Conservation (phyloP, 2,888 invertebrate species). For the Catocala fraxini region DNA sequence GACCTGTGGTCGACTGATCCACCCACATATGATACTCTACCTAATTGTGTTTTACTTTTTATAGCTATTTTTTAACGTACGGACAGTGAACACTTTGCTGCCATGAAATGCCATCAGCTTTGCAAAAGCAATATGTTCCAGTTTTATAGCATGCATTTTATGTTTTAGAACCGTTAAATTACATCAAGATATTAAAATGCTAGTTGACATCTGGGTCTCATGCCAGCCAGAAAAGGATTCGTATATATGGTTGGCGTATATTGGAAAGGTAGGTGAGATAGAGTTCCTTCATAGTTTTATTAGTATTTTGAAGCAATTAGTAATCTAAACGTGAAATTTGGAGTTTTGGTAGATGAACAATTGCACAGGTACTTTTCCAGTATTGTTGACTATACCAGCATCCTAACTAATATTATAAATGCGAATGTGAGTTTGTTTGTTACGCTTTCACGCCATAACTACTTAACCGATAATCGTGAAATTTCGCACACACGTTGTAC, state of each 20-base stretch:
- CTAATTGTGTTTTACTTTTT: constrained; percentile 61
- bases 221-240: background rate
- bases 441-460: too few relatives aligned
- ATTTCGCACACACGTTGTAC: too few relatives aligned
- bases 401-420: too few relatives aligned
- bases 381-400: too few relatives aligned
- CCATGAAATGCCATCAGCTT: constrained; percentile 28
- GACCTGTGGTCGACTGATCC: constrained; percentile 69
- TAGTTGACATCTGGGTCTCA: background rate
- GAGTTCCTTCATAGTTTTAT: too few relatives aligned
- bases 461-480: too few relatives aligned
- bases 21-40: constrained; percentile 67
- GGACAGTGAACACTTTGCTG: constrained; percentile 21
- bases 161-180: background rate
- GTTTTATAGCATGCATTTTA: constrained; percentile 1
- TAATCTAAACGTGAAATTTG: too few relatives aligned
- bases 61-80: constrained; percentile 42
- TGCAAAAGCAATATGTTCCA: constrained; percentile 7
- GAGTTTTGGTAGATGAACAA: too few relatives aligned
- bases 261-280: too few relatives aligned
- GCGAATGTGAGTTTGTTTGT: too few relatives aligned
- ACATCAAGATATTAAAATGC: constrained; percentile 3
- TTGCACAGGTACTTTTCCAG: too few relatives aligned
- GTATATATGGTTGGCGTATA: background rate
- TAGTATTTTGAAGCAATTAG: too few relatives aligned